Evolutionary conservation across 2,113 vertebrate genomes (phyloP).

Genomic region (Pantherophis guttatus): DNA sequence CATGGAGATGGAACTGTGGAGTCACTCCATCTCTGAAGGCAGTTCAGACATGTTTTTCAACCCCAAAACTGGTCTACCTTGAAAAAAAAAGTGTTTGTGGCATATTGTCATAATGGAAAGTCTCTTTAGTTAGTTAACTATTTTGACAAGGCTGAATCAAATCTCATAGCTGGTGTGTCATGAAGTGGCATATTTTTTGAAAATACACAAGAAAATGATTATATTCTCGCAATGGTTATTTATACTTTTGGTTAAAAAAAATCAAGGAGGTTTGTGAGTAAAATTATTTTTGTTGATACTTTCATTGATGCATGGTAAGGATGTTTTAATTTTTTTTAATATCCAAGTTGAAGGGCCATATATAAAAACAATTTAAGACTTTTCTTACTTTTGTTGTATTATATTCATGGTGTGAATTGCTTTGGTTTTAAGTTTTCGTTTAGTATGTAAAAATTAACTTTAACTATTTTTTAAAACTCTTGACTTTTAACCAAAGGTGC

Average conservation of each 20-base stretch:
- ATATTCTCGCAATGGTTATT: neutral
- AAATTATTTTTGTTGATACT: neutral
- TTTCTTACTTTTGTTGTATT: neutral
- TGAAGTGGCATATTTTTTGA: neutral
- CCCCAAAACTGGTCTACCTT: neutral
- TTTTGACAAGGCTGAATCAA: neutral
- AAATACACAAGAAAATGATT: neutral
- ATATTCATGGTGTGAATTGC: neutral
- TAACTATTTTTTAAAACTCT: neutral
- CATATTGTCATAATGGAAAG: neutral
- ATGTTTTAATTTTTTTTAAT: neutral
- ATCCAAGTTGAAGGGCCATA: neutral
- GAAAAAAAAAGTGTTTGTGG: neutral
- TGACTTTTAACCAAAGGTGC: neutral
- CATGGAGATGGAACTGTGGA: neutral
- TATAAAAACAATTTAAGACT: neutral
- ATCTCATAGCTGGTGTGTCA: neutral
- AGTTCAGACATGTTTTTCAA: conserved; percentile 17
- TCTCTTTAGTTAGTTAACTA: neutral
- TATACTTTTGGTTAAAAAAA: neutral
- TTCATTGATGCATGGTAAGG: neutral
- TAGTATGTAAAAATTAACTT: neutral
- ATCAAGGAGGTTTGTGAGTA: neutral
- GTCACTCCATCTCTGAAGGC: neutral
- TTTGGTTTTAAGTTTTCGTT: neutral